phyloP scores from a whole-genome alignment of 2,113 vertebrate genomes.

The Seriola quinqueradiata region DNA sequence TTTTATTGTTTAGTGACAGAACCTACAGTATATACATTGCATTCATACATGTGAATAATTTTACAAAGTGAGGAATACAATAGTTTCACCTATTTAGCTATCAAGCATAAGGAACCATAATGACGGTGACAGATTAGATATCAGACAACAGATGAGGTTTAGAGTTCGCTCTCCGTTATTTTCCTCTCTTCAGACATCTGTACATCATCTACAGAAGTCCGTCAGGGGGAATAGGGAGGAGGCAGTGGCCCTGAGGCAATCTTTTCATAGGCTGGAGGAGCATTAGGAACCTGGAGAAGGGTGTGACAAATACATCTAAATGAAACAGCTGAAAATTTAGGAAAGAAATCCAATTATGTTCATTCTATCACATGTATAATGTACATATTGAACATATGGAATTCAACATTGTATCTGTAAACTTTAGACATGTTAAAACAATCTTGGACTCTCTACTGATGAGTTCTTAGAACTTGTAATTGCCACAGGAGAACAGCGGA shows the following conservation, averaged over 20 bases:
- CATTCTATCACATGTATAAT: not conserved
- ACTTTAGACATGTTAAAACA: not conserved
- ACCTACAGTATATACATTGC: slow-evolving; percentile 32
- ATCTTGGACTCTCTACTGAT: not conserved
- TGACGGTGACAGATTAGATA: slow-evolving; percentile 16
- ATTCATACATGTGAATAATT: slow-evolving; percentile 16
- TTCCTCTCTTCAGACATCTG: slow-evolving; percentile 8
- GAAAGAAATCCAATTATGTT: not conserved
- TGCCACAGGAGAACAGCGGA: not conserved
- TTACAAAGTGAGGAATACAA: slow-evolving; percentile 37
- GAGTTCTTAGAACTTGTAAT: not conserved
- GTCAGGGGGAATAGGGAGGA: slow-evolving; percentile 93
- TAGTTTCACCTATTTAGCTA: slow-evolving; percentile 1
- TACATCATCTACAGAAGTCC: not conserved
- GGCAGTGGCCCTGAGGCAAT: slow-evolving; percentile 84
- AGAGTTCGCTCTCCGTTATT: slow-evolving; percentile 32
- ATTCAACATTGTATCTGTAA: not conserved
- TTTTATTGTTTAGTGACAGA: slow-evolving; percentile 58
- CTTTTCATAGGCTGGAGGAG: slow-evolving; percentile 95
- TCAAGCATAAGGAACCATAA: not conserved
- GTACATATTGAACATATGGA: not conserved
- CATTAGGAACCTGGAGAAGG: slow-evolving; percentile 88
- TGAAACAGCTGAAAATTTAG: not conserved
- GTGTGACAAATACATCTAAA: slow-evolving; percentile 5
- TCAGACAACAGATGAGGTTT: slow-evolving; percentile 27